Evolutionary conservation across 2,797 vertebrate genomes (phyloP).

Genomic region (Gymnoscopelus braueri): DNA sequence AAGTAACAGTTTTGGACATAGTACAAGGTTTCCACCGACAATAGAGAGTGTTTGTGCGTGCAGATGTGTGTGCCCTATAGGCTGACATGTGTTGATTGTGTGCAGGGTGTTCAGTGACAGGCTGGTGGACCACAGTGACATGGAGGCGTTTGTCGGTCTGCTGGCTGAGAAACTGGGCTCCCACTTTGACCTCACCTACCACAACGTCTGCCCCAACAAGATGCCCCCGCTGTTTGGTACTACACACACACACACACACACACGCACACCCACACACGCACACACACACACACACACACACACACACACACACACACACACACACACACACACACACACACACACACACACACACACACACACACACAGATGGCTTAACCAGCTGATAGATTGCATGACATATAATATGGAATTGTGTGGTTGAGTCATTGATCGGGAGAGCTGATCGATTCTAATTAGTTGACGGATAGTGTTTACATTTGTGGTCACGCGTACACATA

Average conservation of each 20-base stretch:
- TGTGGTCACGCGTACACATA: neutral
- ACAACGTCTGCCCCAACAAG: slow-evolving; percentile 88
- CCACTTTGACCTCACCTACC: slow-evolving; percentile 85
- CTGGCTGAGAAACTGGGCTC: slow-evolving; percentile 85
- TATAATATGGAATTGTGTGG: neutral
- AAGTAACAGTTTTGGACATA: neutral
- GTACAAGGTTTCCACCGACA: neutral
- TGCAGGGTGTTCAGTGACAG: slow-evolving; percentile 92
- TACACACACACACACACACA: neutral
- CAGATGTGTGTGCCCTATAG: neutral
- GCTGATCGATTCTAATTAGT: slow-evolving; percentile 16
- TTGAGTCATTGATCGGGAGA: slow-evolving; percentile 6
- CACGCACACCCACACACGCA: neutral
- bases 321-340: too few relatives aligned
- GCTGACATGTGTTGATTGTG: slow-evolving; percentile 17
- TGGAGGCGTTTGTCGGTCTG: slow-evolving; percentile 81
- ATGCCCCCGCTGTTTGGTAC: slow-evolving; percentile 87
- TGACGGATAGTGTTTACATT: slow-evolving; percentile 2
- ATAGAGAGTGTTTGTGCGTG: neutral
- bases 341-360: neutral
- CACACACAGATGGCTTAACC: slow-evolving; percentile 5
- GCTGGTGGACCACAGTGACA: slow-evolving; percentile 83
- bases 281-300: slow-evolving; percentile 1
- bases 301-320: neutral
- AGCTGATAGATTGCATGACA: slow-evolving; percentile 25